A percentile compares a stretch with the other conserved stretches of the same genome.
These are phyloP conservation scores for Pangasius djambal DNA, from an alignment of 2,797 vertebrate genomes.

Conservation along the genomic window DNA sequence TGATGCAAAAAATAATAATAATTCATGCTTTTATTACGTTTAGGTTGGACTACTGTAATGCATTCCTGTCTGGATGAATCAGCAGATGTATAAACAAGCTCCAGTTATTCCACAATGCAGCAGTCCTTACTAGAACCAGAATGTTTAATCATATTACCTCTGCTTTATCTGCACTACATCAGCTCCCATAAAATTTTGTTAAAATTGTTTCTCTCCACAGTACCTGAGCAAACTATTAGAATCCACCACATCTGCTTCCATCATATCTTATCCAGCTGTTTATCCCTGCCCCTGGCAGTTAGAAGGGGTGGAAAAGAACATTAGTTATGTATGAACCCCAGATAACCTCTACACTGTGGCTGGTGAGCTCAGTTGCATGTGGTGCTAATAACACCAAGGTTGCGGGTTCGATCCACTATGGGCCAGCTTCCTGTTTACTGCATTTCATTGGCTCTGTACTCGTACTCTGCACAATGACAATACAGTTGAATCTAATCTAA, in stretches of 20 bases:
- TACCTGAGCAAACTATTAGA: not conserved
- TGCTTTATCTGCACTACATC: not conserved
- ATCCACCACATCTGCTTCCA: not conserved
- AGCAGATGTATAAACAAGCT: slow-evolving; percentile 13
- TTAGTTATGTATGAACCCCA: not conserved
- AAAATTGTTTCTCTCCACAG: not conserved
- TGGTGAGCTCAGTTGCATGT: too few relatives aligned
- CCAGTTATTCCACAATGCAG: not conserved
- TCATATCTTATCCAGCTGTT: not conserved
- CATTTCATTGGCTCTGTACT: too few relatives aligned
- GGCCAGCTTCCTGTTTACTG: too few relatives aligned
- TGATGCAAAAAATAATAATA: not conserved
- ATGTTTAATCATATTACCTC: not conserved
- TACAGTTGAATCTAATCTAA: too few relatives aligned
- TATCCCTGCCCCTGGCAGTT: not conserved
- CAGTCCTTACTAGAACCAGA: not conserved
- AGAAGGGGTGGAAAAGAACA: not conserved
- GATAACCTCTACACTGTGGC: not conserved
- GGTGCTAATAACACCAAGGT: too few relatives aligned
- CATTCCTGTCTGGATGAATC: slow-evolving; percentile 2
- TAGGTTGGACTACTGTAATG: not conserved
- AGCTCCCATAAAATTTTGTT: not conserved
- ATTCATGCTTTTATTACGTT: not conserved
- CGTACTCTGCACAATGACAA: too few relatives aligned
- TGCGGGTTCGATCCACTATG: too few relatives aligned